Evolutionary conservation across 1,140 invertebrate genomes (phyloP).

Genomic region (Cydia pomonella): DNA sequence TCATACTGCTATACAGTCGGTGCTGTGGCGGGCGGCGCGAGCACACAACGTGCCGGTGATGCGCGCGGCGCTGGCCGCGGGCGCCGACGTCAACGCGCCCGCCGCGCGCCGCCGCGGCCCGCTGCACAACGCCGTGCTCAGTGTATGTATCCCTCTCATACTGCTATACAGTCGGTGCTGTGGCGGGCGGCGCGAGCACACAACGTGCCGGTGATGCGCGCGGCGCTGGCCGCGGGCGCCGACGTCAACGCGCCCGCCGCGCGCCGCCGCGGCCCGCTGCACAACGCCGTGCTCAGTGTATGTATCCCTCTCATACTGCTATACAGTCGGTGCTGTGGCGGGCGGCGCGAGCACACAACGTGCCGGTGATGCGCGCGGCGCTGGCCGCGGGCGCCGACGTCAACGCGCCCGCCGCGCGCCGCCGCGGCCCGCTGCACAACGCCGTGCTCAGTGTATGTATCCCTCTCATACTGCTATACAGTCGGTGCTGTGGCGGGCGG

Average conservation of each 20-base stretch:
- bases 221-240: constrained; percentile 91
- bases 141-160: no score
- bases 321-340: constrained; percentile 90
- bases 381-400: constrained; percentile 91
- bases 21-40: constrained; percentile 90
- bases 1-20: no score
- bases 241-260: constrained; percentile 87
- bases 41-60: constrained; percentile 94
- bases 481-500: constrained; percentile 90
- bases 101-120: constrained; percentile 85
- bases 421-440: constrained; percentile 88
- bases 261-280: constrained; percentile 85
- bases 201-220: constrained; percentile 94
- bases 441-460: constrained; percentile 92
- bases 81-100: constrained; percentile 88
- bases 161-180: constrained; percentile 89
- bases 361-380: constrained; percentile 94
- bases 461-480: no score
- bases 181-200: constrained; percentile 91
- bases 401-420: constrained; percentile 84
- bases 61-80: constrained; percentile 91
- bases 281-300: constrained; percentile 93
- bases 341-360: constrained; percentile 91
- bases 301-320: no score
- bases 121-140: constrained; percentile 91